Percentiles rank a stretch among this genome's conserved stretches.
These are phyloP conservation scores for Phyllotis vaccarum DNA, from an alignment of 2,797 vertebrate genomes.

Conservation along the genomic window DNA sequence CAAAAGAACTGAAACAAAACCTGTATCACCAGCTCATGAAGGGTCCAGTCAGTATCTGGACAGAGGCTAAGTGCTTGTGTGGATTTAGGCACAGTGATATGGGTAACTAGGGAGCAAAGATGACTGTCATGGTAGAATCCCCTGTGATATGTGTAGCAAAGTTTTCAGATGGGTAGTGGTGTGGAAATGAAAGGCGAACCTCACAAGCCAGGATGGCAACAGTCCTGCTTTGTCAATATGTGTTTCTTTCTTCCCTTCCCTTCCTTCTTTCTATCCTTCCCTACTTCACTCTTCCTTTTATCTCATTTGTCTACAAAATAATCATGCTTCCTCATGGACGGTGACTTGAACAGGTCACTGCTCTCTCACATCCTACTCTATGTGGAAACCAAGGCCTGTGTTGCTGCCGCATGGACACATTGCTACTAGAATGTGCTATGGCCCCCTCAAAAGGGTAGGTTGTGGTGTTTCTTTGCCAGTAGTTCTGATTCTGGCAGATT, in stretches of 20 bases:
- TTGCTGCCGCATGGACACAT: not conserved
- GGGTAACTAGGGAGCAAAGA: too few relatives aligned
- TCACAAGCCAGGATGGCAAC: not conserved
- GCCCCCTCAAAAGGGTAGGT: not conserved
- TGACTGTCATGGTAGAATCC: not conserved
- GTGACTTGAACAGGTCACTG: not conserved
- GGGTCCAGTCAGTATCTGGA: not conserved
- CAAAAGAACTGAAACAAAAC: not conserved
- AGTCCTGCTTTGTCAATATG: not conserved
- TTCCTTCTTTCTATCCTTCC: not conserved
- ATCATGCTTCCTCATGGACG: not conserved
- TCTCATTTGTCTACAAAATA: not conserved
- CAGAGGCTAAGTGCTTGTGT: not conserved
- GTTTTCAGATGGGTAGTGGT: too few relatives aligned
- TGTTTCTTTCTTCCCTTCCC: not conserved
- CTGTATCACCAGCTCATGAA: not conserved
- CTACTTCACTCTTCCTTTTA: not conserved
- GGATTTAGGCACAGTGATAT: not conserved
- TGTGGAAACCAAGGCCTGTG: not conserved
- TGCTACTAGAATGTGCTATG: not conserved
- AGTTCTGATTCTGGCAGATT: too few relatives aligned
- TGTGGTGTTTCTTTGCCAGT: not conserved
- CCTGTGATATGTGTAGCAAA: accelerated
- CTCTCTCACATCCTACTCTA: too few relatives aligned
- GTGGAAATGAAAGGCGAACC: not conserved